Percentiles rank a stretch among this genome's conserved stretches.
These are phyloP conservation scores for Ectropis crepuscularia DNA, from an alignment of 2,888 invertebrate species.

Conservation along the genomic window DNA sequence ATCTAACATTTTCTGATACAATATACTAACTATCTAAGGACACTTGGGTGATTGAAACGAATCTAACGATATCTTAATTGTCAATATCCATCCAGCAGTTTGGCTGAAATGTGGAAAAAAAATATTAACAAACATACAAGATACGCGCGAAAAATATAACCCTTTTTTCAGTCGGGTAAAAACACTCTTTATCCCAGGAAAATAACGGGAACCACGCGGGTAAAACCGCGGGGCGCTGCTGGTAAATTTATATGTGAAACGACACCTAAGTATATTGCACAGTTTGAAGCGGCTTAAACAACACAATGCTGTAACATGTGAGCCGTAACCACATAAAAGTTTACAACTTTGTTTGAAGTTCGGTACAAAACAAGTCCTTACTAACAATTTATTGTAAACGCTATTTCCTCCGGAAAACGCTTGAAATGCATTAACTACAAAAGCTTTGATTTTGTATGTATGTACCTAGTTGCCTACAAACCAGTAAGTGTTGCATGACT, in stretches of 20 bases:
- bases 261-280: neutral
- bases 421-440: conserved; percentile 16
- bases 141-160: no score
- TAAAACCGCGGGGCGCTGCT: no score
- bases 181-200: no score
- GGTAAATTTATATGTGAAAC: neutral
- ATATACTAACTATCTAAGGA: no score
- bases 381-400: conserved; percentile 19
- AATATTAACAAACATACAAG: no score
- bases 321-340: conserved; percentile 19
- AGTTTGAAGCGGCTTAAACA: conserved; percentile 1
- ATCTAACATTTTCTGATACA: no score
- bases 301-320: conserved; percentile 11
- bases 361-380: conserved; percentile 12
- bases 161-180: no score
- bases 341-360: conserved; percentile 27
- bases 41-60: no score
- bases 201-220: no score
- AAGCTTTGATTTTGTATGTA: conserved; percentile 11
- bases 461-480: conserved; percentile 8
- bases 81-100: no score
- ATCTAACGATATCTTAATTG: no score
- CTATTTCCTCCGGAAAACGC: conserved; percentile 19
- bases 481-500: conserved; percentile 20
- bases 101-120: no score